Conservation (phyloP, 2,888 invertebrate species). For the Drosophila mayaguana region DNA sequence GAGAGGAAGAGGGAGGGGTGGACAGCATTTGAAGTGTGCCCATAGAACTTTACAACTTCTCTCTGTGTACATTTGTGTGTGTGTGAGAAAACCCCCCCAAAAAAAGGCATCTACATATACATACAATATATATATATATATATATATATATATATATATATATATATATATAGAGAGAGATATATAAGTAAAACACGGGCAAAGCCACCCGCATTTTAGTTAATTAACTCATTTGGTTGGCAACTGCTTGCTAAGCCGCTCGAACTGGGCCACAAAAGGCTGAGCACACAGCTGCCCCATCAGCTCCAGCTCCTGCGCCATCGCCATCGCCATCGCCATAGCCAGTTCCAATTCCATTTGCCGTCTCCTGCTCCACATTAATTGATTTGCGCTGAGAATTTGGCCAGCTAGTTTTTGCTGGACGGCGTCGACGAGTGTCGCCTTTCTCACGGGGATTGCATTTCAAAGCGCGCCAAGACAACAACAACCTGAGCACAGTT, state of each 20-base stretch:
- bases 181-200: conserved; percentile 51
- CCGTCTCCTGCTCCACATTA: conserved; percentile 57
- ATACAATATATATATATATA: conserved; percentile 10
- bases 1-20: not conserved
- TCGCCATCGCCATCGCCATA: not conserved
- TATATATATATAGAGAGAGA: conserved; percentile 8
- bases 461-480: conserved; percentile 67
- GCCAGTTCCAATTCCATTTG: conserved; percentile 5
- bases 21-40: conserved; percentile 68
- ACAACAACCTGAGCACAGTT: conserved; percentile 50
- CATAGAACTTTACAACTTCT: conserved; percentile 28
- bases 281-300: conserved; percentile 9
- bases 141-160: conserved; percentile 10
- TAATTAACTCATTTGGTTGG: conserved; percentile 85
- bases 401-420: conserved; percentile 37
- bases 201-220: conserved; percentile 85
- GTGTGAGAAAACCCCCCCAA: conserved; percentile 11
- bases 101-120: conserved; percentile 12
- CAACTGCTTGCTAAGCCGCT: conserved; percentile 73
- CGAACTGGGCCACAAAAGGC: conserved; percentile 65
- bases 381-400: conserved; percentile 76
- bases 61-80: not conserved
- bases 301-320: conserved; percentile 2
- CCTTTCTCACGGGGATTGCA: conserved; percentile 84
- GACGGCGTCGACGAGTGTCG: conserved; percentile 77